These are phyloP conservation scores for Stegodyphus mimosarum DNA, from an alignment of 1,140 invertebrate species.

Conservation along the genomic window DNA sequence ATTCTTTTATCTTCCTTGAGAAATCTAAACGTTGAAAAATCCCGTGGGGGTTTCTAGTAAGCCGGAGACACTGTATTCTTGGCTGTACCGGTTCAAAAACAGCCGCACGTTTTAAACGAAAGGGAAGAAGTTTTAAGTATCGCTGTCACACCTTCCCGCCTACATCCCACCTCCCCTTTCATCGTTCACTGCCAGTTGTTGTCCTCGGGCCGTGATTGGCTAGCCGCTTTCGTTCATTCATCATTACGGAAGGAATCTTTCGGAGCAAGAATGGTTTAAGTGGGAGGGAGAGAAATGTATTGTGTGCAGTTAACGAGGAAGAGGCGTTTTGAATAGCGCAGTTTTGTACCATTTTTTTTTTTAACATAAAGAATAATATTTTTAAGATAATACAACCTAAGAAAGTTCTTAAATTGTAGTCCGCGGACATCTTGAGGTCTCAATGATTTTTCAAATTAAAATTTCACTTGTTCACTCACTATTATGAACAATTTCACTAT, in stretches of 20 bases:
- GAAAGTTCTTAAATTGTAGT: too few relatives aligned
- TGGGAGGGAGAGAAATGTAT: background rate
- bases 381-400: too few relatives aligned
- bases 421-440: too few relatives aligned
- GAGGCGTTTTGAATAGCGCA: too few relatives aligned
- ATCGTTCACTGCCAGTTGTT: slow-evolving; percentile 17
- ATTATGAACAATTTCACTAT: too few relatives aligned
- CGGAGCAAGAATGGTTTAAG: too few relatives aligned
- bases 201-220: slow-evolving; percentile 38
- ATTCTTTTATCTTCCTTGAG: background rate
- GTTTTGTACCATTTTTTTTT: too few relatives aligned
- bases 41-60: background rate
- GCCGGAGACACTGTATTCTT: background rate
- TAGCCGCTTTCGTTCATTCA: slow-evolving; percentile 31
- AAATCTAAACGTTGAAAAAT: background rate
- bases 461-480: too few relatives aligned
- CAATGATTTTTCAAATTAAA: too few relatives aligned
- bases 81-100: slow-evolving; percentile 7
- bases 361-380: too few relatives aligned
- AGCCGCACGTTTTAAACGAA: slow-evolving; percentile 30
- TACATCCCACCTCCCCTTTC: background rate
- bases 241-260: slow-evolving; percentile 1
- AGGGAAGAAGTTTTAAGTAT: slow-evolving; percentile 31
- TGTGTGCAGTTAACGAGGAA: too few relatives aligned
- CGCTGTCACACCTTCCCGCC: slow-evolving; percentile 37